Evolutionary conservation across 2,797 vertebrate genomes (phyloP).

Genomic region (Falco rusticolus): DNA sequence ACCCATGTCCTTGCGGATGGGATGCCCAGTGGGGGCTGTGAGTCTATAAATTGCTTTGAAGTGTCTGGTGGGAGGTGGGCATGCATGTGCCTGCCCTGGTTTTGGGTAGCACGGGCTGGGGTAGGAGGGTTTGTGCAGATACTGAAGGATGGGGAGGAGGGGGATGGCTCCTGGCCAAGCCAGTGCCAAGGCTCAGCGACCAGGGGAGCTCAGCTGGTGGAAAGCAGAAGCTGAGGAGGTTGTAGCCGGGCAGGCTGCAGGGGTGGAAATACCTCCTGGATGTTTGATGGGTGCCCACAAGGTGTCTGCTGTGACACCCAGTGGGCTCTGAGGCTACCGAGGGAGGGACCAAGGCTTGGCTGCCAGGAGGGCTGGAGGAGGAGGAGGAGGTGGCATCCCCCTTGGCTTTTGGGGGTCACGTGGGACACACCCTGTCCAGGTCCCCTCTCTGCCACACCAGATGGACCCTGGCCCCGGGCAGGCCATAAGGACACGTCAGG

Average conservation of each 20-base stretch:
- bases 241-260: background rate
- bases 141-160: background rate
- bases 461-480: background rate
- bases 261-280: background rate
- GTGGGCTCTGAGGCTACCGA: too few relatives aligned
- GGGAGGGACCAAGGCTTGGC: background rate
- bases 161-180: background rate
- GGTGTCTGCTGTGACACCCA: background rate
- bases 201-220: background rate
- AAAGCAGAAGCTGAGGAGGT: background rate
- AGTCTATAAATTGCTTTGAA: background rate
- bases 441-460: background rate
- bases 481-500: background rate
- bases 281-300: background rate
- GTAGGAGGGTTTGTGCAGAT: background rate
- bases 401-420: background rate
- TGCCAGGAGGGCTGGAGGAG: background rate
- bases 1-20: background rate
- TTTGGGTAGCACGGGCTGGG: fast-evolving
- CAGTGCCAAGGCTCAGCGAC: background rate
- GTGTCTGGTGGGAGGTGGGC: background rate
- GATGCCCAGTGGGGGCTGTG: fast-evolving
- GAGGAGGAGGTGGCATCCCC: background rate
- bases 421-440: background rate
- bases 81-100: fast-evolving